Evolutionary conservation across 1,140 invertebrate species (phyloP).

Genomic region (Geopemphigus sp.): DNA sequence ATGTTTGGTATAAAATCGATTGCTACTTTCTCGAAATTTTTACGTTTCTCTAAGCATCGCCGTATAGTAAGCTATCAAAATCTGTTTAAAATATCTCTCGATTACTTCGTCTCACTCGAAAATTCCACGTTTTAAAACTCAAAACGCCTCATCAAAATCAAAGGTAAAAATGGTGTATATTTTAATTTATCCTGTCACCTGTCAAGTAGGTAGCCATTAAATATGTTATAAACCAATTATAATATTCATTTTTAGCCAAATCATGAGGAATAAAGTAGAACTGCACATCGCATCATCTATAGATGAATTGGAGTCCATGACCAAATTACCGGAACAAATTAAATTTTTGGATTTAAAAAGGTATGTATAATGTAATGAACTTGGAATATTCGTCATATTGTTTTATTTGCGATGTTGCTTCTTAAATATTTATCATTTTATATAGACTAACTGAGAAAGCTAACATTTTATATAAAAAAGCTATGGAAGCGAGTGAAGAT

Average conservation of each 20-base stretch:
- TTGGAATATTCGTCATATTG: neutral
- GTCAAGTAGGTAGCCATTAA: no score
- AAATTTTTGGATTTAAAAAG: neutral
- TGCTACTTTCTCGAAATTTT: neutral
- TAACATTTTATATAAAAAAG: neutral
- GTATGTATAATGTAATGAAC: neutral
- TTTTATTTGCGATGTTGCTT: neutral
- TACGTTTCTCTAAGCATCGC: neutral
- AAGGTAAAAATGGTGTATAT: conserved; percentile 4
- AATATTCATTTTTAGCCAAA: neutral
- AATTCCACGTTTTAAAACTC: neutral
- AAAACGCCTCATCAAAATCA: conserved; percentile 17
- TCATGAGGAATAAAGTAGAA: conserved; percentile 37
- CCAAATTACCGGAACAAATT: neutral
- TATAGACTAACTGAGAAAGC: conserved; percentile 2
- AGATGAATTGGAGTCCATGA: neutral
- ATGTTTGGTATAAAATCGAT: neutral
- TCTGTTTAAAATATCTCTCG: neutral
- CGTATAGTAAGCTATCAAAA: neutral
- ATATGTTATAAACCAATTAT: neutral
- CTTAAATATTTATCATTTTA: neutral
- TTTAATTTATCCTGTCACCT: neutral
- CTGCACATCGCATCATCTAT: neutral
- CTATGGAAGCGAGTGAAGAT: neutral
- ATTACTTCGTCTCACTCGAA: neutral